These are phyloP conservation scores for Ditula angustiorana DNA, from an alignment of 2,888 invertebrate species.

Conservation along the genomic window DNA sequence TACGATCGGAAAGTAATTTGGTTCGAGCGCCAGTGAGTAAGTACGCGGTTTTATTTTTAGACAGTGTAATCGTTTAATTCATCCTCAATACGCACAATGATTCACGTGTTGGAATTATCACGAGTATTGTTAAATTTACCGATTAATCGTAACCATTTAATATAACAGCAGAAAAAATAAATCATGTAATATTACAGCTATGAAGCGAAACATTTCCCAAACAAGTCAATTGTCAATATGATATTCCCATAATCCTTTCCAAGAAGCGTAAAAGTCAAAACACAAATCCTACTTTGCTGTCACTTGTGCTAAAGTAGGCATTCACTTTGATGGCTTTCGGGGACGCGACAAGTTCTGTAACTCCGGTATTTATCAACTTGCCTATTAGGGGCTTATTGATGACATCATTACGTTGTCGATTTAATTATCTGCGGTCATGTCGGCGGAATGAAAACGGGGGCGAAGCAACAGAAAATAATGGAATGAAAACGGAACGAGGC, in stretches of 20 bases:
- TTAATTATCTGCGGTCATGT: conserved; percentile 47
- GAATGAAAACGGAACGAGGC: conserved; percentile 50
- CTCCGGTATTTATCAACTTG: conserved; percentile 82
- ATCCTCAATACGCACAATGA: not conserved
- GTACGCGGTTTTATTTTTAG: conserved; percentile 29
- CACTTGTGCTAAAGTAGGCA: conserved; percentile 81
- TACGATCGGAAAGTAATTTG: conserved; percentile 18
- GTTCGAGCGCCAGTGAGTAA: conserved; percentile 10
- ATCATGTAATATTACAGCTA: not conserved
- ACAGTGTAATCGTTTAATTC: conserved; percentile 11
- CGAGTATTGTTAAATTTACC: not conserved
- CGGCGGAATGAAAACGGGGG: conserved; percentile 36
- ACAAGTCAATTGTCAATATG: conserved; percentile 68
- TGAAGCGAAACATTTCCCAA: conserved; percentile 24
- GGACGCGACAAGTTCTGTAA: conserved; percentile 78
- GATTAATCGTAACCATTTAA: not conserved
- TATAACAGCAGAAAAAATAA: not conserved
- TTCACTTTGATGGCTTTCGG: conserved; percentile 78
- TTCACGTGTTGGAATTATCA: not conserved
- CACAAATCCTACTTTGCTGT: conserved; percentile 82
- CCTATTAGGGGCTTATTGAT: conserved; percentile 75
- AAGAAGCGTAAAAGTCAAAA: conserved; percentile 72
- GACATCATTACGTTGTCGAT: conserved; percentile 56
- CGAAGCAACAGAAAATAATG: conserved; percentile 56
- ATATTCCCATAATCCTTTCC: conserved; percentile 75